Conservation (phyloP, 2,113 vertebrate genomes). For the Coracopsis vasa region DNA sequence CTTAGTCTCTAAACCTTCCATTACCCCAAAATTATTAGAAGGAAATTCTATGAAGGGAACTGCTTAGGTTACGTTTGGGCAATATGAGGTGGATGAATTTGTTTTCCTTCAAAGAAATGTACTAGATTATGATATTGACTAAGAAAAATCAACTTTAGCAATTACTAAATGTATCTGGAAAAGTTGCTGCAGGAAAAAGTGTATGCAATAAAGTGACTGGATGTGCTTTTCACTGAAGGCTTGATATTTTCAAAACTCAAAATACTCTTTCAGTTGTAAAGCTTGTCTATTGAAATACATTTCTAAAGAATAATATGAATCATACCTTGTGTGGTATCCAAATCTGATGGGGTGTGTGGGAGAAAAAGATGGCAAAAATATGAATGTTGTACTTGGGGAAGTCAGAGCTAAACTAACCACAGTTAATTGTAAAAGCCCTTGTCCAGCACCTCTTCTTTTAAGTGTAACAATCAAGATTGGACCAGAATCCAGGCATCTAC, state of each 20-base stretch:
- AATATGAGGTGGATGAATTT: not conserved
- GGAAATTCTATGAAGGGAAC: not conserved
- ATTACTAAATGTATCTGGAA: not conserved
- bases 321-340: slow-evolving; percentile 16
- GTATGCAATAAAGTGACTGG: not conserved
- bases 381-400: not conserved
- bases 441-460: not conserved
- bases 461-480: not conserved
- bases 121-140: not conserved
- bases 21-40: not conserved
- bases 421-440: slow-evolving; percentile 15
- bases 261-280: not conserved
- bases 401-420: slow-evolving; percentile 58
- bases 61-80: not conserved
- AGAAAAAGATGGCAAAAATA: slow-evolving; percentile 32
- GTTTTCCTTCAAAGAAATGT: not conserved
- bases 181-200: not conserved
- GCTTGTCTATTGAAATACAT: slow-evolving; percentile 30
- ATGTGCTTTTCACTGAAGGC: not conserved
- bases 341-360: slow-evolving; percentile 14
- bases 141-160: not conserved
- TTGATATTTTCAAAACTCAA: not conserved
- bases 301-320: slow-evolving; percentile 59
- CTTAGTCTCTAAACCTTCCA: not conserved
- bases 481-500: not conserved